phyloP scores from a whole-genome alignment of 2,888 invertebrate species.

The Pogonocherus hispidulus region DNA sequence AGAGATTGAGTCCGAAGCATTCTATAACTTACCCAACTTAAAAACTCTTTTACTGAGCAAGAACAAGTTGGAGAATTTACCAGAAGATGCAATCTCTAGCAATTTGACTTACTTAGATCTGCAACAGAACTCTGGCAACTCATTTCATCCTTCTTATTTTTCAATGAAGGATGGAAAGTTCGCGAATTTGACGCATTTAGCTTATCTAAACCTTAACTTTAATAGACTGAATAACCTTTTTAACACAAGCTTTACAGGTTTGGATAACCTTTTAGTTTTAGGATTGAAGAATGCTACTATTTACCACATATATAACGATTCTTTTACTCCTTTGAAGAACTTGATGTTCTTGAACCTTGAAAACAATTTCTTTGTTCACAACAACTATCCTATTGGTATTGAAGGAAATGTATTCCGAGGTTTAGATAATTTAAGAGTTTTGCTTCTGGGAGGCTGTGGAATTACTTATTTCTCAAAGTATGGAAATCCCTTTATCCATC shows the following conservation, averaged over 20 bases:
- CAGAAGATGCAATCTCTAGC: slow-evolving; percentile 69
- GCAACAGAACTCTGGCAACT: slow-evolving; percentile 68
- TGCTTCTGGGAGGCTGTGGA: slow-evolving; percentile 71
- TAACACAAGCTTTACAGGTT: slow-evolving; percentile 70
- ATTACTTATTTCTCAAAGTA: slow-evolving; percentile 67
- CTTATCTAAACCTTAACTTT: slow-evolving; percentile 71
- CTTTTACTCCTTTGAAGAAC: slow-evolving; percentile 68
- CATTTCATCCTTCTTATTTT: slow-evolving; percentile 69
- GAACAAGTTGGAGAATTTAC: slow-evolving; percentile 72
- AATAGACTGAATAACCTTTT: slow-evolving; percentile 72
- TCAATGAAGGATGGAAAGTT: slow-evolving; percentile 71
- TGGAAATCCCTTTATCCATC: slow-evolving; percentile 71
- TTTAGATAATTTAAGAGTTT: slow-evolving; percentile 69
- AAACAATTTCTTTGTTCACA: slow-evolving; percentile 70
- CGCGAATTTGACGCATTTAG: slow-evolving; percentile 68
- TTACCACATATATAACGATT: slow-evolving; percentile 69
- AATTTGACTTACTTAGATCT: slow-evolving; percentile 70
- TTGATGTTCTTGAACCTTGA: slow-evolving; percentile 71
- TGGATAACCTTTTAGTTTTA: slow-evolving; percentile 69
- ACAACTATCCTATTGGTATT: slow-evolving; percentile 40
- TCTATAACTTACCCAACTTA: slow-evolving; percentile 71
- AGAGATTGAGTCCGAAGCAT: slow-evolving; percentile 69
- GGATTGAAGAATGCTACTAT: slow-evolving; percentile 72
- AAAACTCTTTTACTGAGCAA: slow-evolving; percentile 70
- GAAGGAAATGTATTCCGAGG: slow-evolving; percentile 69